Evolutionary conservation across 92 coral and sea anemone genomes (phyloP).

Genomic region (Actinernus sp.): DNA sequence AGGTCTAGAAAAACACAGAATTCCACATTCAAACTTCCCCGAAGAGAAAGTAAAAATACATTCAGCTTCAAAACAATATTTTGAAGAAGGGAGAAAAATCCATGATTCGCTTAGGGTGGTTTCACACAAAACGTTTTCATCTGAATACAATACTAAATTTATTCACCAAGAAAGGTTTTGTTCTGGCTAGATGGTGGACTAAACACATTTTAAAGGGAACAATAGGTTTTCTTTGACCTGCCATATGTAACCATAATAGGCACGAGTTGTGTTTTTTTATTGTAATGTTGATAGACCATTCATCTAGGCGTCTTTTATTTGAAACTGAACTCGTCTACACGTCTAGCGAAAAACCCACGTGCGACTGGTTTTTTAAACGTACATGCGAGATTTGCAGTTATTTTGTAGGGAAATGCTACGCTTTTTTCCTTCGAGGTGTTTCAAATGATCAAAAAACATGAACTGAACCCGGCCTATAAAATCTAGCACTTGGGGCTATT

Average conservation of each 20-base stretch:
- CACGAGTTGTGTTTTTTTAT: constrained; percentile 56
- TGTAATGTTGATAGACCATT: constrained; percentile 50
- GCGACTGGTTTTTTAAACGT: constrained; percentile 3
- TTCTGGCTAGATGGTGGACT: constrained; percentile 1
- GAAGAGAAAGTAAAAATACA: neutral
- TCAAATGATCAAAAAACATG: too few species aligned
- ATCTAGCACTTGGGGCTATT: neutral
- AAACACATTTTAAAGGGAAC: constrained; percentile 40
- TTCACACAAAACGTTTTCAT: too few species aligned
- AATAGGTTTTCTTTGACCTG: constrained; percentile 53
- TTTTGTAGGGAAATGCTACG: too few species aligned
- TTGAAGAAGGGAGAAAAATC: too few species aligned
- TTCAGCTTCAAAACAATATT: too few species aligned
- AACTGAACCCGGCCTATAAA: too few species aligned
- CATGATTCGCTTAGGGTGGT: too few species aligned
- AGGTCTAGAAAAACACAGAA: neutral
- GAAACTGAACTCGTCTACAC: constrained; percentile 2
- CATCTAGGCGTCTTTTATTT: constrained; percentile 54
- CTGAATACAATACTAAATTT: too few species aligned
- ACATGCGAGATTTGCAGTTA: too few species aligned
- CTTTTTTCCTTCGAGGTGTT: too few species aligned
- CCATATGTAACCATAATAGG: constrained; percentile 66
- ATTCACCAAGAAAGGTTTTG: constrained; percentile 1
- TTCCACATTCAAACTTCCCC: neutral
- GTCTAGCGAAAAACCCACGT: constrained; percentile 36